These are phyloP conservation scores for Epinephelus awoara DNA, from an alignment of 2,797 vertebrate species.

Conservation along the genomic window DNA sequence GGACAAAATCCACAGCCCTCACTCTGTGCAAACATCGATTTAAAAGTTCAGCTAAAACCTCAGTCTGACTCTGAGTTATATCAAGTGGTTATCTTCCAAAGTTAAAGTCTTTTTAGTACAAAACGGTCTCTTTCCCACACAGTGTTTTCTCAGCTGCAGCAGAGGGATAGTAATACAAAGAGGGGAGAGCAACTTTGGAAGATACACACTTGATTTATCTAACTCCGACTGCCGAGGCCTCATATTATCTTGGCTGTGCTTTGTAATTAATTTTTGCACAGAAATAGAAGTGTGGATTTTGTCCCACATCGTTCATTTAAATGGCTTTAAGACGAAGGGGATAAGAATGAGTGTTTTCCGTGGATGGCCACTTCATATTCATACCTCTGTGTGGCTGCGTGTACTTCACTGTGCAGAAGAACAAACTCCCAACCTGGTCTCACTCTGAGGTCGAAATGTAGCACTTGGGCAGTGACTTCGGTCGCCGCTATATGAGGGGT, in stretches of 20 bases:
- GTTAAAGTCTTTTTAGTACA: background rate
- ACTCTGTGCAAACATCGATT: background rate
- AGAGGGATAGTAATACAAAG: background rate
- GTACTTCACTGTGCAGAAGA: background rate
- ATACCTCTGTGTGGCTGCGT: slow-evolving; percentile 13
- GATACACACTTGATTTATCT: background rate
- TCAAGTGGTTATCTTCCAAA: background rate
- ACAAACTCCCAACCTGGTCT: background rate
- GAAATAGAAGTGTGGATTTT: background rate
- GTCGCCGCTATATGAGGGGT: too few relatives aligned
- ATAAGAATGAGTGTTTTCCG: background rate
- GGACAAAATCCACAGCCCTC: background rate
- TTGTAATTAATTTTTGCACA: slow-evolving; percentile 9
- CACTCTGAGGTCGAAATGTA: too few relatives aligned
- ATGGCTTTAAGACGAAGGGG: background rate
- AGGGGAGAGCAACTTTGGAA: background rate
- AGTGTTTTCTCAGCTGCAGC: background rate
- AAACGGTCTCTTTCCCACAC: background rate
- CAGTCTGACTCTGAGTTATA: background rate
- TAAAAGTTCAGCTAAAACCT: background rate
- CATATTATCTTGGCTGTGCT: background rate
- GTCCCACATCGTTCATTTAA: background rate
- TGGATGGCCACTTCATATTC: background rate
- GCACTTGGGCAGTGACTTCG: too few relatives aligned
- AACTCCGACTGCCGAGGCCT: background rate